Percentiles rank a stretch among this genome's conserved stretches.
Evolutionary conservation across 2,797 vertebrate species (phyloP).

Genomic region (Darevskia nairensis): DNA sequence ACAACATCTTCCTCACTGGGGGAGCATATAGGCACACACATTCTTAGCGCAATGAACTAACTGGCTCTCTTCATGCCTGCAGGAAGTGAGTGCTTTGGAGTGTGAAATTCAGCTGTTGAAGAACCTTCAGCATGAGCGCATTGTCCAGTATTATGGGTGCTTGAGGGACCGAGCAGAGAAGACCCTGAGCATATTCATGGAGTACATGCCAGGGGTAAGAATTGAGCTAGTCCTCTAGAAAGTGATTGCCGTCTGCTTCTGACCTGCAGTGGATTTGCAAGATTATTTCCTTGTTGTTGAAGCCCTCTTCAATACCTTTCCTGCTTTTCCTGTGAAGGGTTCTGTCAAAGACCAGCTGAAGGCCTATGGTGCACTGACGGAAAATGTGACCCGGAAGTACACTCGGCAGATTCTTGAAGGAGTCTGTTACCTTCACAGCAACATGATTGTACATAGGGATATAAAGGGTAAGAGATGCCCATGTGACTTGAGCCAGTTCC

Average conservation of each 20-base stretch:
- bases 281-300: not conserved
- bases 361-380: conserved; percentile 95
- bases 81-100: conserved; percentile 97
- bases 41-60: not conserved
- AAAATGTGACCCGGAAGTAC: conserved; percentile 96
- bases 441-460: conserved; percentile 99
- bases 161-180: conserved; percentile 92
- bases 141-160: conserved; percentile 96
- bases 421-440: conserved; percentile 97
- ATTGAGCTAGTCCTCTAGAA: not conserved
- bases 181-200: conserved; percentile 98
- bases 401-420: conserved; percentile 97
- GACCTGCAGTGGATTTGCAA: not conserved
- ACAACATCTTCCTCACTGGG: not conserved
- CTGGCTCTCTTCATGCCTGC: conserved; percentile 33
- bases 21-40: not conserved
- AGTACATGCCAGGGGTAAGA: conserved; percentile 98
- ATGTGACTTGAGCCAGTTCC: not conserved
- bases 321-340: conserved; percentile 80
- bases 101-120: conserved; percentile 98
- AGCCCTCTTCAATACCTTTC: not conserved
- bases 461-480: conserved; percentile 92
- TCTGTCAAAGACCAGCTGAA: conserved; percentile 98
- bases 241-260: not conserved
- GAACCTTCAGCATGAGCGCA: conserved; percentile 95